phyloP scores from a whole-genome alignment of 2,113 vertebrate species.

The Struthio camelus region DNA sequence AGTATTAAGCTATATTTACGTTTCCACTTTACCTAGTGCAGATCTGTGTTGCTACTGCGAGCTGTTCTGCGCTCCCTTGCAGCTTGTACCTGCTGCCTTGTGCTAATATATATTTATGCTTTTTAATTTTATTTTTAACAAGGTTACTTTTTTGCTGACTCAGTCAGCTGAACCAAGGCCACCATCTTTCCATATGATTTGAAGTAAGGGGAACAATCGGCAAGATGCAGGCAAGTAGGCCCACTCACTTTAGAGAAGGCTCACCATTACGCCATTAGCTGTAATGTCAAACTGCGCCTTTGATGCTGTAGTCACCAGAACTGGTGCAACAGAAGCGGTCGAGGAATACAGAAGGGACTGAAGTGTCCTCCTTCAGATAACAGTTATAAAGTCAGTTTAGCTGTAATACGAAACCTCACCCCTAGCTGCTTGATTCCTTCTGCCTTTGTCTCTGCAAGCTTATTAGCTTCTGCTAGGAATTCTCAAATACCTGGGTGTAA shows the following conservation, averaged over 20 bases:
- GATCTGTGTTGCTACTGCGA: not conserved
- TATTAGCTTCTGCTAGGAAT: not conserved
- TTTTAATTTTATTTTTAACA: not conserved
- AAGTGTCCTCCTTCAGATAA: not conserved
- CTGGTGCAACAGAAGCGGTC: not conserved
- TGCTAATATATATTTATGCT: not conserved
- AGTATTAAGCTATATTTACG: not conserved
- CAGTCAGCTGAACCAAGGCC: not conserved
- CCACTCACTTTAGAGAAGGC: not conserved
- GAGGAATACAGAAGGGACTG: not conserved
- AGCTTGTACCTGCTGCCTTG: not conserved
- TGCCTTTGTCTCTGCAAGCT: not conserved
- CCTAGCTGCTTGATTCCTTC: not conserved
- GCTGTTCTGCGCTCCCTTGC: not conserved
- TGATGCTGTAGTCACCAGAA: not conserved
- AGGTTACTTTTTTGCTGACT: not conserved
- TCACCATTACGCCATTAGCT: not conserved
- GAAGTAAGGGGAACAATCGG: not conserved
- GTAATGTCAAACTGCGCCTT: not conserved
- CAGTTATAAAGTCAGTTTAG: not conserved
- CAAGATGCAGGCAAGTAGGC: not conserved
- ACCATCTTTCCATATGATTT: not conserved
- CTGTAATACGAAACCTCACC: not conserved
- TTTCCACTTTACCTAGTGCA: too few relatives aligned
- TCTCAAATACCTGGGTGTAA: not conserved